Evolutionary conservation across 2,888 invertebrate genomes (phyloP).

Genomic region (Hypsopygia costalis): DNA sequence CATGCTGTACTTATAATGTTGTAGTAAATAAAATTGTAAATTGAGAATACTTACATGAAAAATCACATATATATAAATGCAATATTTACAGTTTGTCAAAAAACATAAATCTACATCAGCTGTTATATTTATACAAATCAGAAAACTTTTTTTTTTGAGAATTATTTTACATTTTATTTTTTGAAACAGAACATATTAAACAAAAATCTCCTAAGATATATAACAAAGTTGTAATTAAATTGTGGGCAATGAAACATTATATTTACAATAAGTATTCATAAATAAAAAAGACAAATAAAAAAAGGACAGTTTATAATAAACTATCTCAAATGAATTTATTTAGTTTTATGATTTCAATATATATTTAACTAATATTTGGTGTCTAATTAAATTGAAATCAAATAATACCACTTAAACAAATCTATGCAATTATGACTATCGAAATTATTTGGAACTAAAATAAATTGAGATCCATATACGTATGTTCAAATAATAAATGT

Average conservation of each 20-base stretch:
- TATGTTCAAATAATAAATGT: slow-evolving; percentile 33
- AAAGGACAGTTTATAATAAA: slow-evolving; percentile 22
- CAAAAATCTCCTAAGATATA: slow-evolving; percentile 31
- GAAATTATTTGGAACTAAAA: slow-evolving; percentile 73
- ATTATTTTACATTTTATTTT: slow-evolving; percentile 43
- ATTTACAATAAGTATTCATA: slow-evolving; percentile 45
- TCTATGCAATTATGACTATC: slow-evolving; percentile 62
- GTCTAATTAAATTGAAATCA: slow-evolving; percentile 52
- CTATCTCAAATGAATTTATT: slow-evolving; percentile 19
- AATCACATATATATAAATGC: slow-evolving; percentile 74
- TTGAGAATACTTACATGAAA: slow-evolving; percentile 48
- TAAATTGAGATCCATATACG: slow-evolving; percentile 69
- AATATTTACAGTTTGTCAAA: slow-evolving; percentile 61
- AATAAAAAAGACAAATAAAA: slow-evolving; percentile 34
- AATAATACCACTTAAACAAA: slow-evolving; percentile 41
- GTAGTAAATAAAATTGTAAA: slow-evolving; percentile 41
- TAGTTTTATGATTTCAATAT: slow-evolving; percentile 26
- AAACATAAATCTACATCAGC: slow-evolving; percentile 36
- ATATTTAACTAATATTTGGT: slow-evolving; percentile 75
- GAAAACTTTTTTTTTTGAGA: slow-evolving; percentile 33
- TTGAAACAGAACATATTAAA: slow-evolving; percentile 48
- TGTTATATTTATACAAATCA: slow-evolving; percentile 42
- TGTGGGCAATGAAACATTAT: slow-evolving; percentile 22
- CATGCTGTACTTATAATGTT: slow-evolving; percentile 50
- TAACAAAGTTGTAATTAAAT: slow-evolving; percentile 46